Percentiles rank a stretch among this genome's conserved stretches.
Evolutionary conservation across 2,888 invertebrate species (phyloP).

Genomic region (Oscheius sp.): DNA sequence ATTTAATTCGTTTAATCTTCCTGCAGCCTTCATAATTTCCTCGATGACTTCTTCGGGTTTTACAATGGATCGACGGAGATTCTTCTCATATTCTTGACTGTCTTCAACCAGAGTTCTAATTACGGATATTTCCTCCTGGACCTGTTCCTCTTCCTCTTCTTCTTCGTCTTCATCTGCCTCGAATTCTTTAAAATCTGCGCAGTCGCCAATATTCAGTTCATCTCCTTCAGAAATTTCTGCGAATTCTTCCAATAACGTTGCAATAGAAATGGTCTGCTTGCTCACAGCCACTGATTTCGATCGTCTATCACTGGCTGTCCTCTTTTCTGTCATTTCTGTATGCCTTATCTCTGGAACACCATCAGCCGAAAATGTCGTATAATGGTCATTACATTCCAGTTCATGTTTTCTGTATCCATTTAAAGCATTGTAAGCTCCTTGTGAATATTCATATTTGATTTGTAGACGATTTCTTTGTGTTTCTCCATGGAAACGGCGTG

Average conservation of each 20-base stretch:
- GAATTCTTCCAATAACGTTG: slow-evolving; percentile 16
- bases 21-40: neutral
- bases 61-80: neutral
- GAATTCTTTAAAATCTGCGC: neutral
- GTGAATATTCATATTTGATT: slow-evolving; percentile 5
- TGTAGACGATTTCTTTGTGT: neutral
- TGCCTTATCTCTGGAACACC: neutral
- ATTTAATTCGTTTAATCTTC: neutral
- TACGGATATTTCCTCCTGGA: slow-evolving; percentile 24
- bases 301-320: slow-evolving; percentile 11
- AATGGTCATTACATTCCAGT: neutral
- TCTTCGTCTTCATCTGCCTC: slow-evolving; percentile 26
- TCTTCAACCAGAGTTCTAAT: slow-evolving; percentile 12
- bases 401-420: slow-evolving; percentile 11
- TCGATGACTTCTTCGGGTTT: slow-evolving; percentile 5
- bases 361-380: neutral
- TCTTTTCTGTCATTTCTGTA: slow-evolving; percentile 6
- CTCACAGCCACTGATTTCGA: slow-evolving; percentile 16
- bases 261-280: slow-evolving; percentile 30
- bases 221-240: slow-evolving; percentile 17
- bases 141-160: slow-evolving; percentile 7
- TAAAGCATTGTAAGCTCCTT: neutral
- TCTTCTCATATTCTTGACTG: slow-evolving; percentile 4
- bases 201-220: neutral
- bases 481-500: neutral